Percentiles rank a stretch among this genome's conserved stretches.
phyloP scores from a whole-genome alignment of 2,888 invertebrate genomes.

The Biston betularia region DNA sequence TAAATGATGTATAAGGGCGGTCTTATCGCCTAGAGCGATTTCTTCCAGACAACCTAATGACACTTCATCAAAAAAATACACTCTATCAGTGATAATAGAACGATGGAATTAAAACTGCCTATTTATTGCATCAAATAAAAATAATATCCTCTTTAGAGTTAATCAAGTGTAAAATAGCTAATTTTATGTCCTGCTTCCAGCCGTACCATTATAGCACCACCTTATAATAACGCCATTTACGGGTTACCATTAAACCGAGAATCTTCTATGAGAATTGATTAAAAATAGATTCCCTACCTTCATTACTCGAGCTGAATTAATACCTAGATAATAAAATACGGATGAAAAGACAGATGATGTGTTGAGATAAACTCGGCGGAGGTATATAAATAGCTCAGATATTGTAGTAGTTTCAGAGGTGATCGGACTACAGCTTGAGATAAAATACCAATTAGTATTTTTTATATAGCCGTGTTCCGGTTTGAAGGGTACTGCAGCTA shows the following conservation, averaged over 20 bases:
- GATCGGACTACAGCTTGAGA: constrained; percentile 8
- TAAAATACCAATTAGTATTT: constrained; percentile 25
- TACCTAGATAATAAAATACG: constrained; percentile 46
- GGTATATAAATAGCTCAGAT: constrained; percentile 57
- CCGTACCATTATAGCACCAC: constrained; percentile 23
- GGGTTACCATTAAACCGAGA: constrained; percentile 40
- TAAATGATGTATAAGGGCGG: no score
- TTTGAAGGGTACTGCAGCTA: no score
- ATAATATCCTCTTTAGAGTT: neutral
- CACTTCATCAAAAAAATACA: no score
- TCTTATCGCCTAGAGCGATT: no score
- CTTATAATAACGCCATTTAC: constrained; percentile 43
- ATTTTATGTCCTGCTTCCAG: constrained; percentile 25
- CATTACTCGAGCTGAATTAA: constrained; percentile 53
- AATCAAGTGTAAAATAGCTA: constrained; percentile 25
- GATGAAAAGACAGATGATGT: constrained; percentile 61
- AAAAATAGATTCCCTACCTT: constrained; percentile 44
- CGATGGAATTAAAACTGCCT: neutral
- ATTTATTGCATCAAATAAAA: constrained; percentile 3
- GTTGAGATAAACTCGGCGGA: constrained; percentile 65
- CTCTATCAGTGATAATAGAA: no score
- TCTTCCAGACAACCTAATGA: no score
- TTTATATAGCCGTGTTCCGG: constrained; percentile 12
- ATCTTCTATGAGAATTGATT: constrained; percentile 41
- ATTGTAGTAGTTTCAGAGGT: constrained; percentile 38